Evolutionary conservation across 2,888 invertebrate genomes (phyloP), one percentile per base, ranked within the genome.

Genomic region (Andrena haemorrhoa): DNA sequence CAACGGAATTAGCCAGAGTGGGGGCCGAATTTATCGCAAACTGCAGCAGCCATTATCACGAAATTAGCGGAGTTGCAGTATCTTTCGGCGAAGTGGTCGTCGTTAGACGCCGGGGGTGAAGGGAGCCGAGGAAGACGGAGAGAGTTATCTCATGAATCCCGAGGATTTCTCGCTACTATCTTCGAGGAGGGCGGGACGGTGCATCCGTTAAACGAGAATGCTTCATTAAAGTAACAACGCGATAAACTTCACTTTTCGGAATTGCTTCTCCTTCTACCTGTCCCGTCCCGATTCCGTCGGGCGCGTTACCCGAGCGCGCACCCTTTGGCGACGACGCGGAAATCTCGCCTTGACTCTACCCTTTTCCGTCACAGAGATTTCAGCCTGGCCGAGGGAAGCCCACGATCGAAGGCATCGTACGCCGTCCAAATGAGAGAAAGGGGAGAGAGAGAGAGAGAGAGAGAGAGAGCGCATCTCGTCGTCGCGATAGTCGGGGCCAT

Each of bases 151-250:
- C 77, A 29, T 53, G 82, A 82, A 85, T 85, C 76, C 82, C 60
- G 58, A 33, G 82, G 82, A 85, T 84, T 78, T 72, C 84, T 70
- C 31, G 6, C n/a, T 7, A 4, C n/a, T 66, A 47, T 81, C 49
- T 60, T 75, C 10, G 16, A 7, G 41, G 41, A 41, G 41, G 41
- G 61, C 68, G 41, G 64, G 61, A 74, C 58, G 66, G 74, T 65
- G 70, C 73, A 69, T 66, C 73, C 72, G 66, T 75, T 82, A 72
- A 83, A 79, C 81, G 83, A 68, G 79, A 79, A 74, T 70, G 79
- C 81, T 88, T 85, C 80, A 72, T 80, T 83, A 77, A 84, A 76
- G 72, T 78, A 84, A 82, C 84, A 84, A 88, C 86, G 83, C 73
- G 86, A 86, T 84, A 86, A 87, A 86, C 83, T 83, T 76, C 51